phyloP scores from a whole-genome alignment of 2,113 vertebrate species.

The Hippocampus comes region DNA sequence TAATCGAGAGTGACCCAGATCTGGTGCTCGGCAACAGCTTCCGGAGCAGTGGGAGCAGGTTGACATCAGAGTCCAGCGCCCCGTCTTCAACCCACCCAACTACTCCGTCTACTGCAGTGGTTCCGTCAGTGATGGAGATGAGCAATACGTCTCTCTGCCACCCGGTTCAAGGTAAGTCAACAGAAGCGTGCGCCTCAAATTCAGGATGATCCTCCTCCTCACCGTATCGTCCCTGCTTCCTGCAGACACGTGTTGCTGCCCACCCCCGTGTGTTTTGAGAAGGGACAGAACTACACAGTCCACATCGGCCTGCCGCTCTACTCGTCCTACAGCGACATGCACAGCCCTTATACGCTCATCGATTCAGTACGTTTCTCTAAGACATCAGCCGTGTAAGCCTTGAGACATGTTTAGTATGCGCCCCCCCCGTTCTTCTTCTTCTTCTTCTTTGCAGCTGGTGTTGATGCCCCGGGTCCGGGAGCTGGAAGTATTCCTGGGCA shows the following conservation, averaged over 20 bases:
- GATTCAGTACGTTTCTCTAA: constrained; percentile 82
- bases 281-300: constrained; percentile 87
- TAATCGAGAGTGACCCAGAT: not conserved
- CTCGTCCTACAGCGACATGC: constrained; percentile 68
- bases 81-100: constrained; percentile 73
- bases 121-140: constrained; percentile 81
- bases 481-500: constrained; percentile 86
- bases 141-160: constrained; percentile 82
- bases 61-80: constrained; percentile 75
- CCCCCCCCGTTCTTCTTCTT: not conserved
- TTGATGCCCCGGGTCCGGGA: constrained; percentile 89
- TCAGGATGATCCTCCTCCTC: not conserved
- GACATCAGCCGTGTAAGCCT: too few species aligned
- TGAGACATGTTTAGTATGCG: not conserved
- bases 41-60: constrained; percentile 92
- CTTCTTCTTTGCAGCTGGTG: constrained; percentile 75
- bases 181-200: accelerated
- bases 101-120: constrained; percentile 75
- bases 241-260: constrained; percentile 82
- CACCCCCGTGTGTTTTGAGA: constrained; percentile 85
- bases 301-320: constrained; percentile 82
- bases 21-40: constrained; percentile 66
- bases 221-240: not conserved
- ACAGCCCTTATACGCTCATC: constrained; percentile 86
- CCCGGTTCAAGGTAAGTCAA: constrained; percentile 77